Conservation (phyloP, 2,797 vertebrate species). For the Tangara arthus region DNA sequence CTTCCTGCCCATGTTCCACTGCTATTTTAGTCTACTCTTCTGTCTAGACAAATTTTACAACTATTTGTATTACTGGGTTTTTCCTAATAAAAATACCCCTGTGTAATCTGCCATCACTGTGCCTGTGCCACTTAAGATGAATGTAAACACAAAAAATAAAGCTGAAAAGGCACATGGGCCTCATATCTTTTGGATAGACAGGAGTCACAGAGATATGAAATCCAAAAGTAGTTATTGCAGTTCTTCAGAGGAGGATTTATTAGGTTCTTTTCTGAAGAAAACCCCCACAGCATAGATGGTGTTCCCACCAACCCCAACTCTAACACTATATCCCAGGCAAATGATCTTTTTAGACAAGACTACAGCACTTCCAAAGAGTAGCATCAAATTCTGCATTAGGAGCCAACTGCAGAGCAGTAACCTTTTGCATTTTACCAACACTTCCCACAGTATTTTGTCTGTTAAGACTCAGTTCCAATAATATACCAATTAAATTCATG, state of each 20-base stretch:
- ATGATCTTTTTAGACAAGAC: not conserved
- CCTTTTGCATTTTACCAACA: not conserved
- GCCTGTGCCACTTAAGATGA: not conserved
- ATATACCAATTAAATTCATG: not conserved
- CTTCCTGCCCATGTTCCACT: not conserved
- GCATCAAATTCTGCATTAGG: not conserved
- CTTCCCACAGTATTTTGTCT: not conserved
- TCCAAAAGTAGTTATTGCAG: not conserved
- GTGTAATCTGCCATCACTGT: not conserved
- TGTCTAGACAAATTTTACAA: conserved; percentile 23
- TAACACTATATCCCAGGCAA: not conserved
- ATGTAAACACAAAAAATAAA: not conserved
- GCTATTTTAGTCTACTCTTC: not conserved
- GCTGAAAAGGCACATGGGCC: not conserved
- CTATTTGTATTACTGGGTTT: not conserved
- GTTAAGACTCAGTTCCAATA: not conserved
- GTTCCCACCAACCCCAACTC: not conserved
- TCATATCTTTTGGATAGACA: not conserved
- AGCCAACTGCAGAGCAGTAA: not conserved
- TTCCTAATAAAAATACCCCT: not conserved
- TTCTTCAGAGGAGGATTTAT: not conserved
- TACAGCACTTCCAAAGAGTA: not conserved
- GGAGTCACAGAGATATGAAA: not conserved
- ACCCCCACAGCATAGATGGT: not conserved
- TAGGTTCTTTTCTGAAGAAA: not conserved